Base-by-base conservation (phyloP, 2,888 invertebrate genomes). In the Mythimna albipuncta region DNA sequence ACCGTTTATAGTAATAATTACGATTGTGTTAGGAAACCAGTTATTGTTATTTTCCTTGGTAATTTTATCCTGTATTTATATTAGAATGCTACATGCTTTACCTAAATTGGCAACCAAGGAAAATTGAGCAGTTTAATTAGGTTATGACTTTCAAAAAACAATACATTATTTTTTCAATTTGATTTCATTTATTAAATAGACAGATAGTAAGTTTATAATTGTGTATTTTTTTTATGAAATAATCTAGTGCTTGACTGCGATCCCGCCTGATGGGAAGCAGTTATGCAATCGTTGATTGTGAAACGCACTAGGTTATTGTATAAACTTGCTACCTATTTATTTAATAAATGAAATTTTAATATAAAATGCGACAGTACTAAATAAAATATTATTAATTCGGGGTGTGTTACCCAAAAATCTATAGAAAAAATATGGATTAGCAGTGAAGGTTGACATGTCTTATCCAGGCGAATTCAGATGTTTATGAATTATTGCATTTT, bases 1-100 rank as follows among this genome's bases (percentile, higher is more conserved):
- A 71, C 26, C 62, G 52, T 61, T 54, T 72, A 65, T 59, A 41
- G 35, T 26, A 47, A 75, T 70, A 21, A 61, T 55, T 64, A 54
- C n/a, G 3, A 65, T 47, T 65, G 64, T 73, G 67, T 82, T 62
- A 62, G 64, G 67, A 70, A 82, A 82, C 69, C 69, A 68, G 73
- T 26, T 19, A 7, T 10, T 35, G 4, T 59, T 0, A 69, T 59
- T 66, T 32, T 26, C 57, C 32, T 57, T 64, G 10, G 44, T 41
- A 11, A 59, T 44, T 70, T 74, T 66, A 44, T 26, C 35, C 32
- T 58, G 54, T 50, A 47, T 65, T 68, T 69, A 11, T 62, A 7
- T 26, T 26, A 13, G 55, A 52, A 61, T 44, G 44, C n/a, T 59
- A 52, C 55, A 69, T 69, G 55, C 11, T 66, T 13, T 67, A 69